Evolutionary conservation across 2,888 invertebrate genomes (phyloP).

Genomic region (Anthophora plumipes): DNA sequence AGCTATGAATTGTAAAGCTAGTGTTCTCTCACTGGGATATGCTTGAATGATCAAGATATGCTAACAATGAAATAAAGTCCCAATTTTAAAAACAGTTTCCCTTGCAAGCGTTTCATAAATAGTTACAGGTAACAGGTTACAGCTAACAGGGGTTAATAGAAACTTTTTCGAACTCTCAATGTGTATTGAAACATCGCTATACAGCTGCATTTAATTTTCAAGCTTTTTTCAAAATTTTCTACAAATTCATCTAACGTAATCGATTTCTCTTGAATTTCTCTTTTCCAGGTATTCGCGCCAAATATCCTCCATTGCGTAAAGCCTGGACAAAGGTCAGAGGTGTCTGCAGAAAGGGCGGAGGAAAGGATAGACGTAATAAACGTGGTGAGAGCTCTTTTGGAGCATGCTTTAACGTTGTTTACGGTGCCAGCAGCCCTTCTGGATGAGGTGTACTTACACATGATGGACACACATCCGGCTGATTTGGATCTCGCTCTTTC

Average conservation of each 20-base stretch:
- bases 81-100: too few relatives aligned
- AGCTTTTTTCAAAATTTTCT: too few relatives aligned
- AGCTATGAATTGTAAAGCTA: too few relatives aligned
- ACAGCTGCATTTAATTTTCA: neutral
- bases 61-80: too few relatives aligned
- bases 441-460: conserved; percentile 94
- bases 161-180: too few relatives aligned
- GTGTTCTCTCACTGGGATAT: too few relatives aligned
- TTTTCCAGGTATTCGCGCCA: conserved; percentile 91
- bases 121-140: too few relatives aligned
- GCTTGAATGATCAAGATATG: too few relatives aligned
- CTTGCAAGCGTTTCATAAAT: too few relatives aligned
- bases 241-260: neutral
- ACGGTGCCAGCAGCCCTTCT: conserved; percentile 92
- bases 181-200: too few relatives aligned
- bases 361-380: conserved; percentile 96
- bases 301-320: conserved; percentile 94
- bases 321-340: conserved; percentile 86
- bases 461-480: conserved; percentile 94
- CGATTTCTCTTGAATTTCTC: neutral
- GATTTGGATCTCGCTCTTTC: conserved; percentile 88
- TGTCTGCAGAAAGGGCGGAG: conserved; percentile 89
- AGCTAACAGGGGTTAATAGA: too few relatives aligned
- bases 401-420: conserved; percentile 90
- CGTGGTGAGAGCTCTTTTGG: conserved; percentile 92